Evolutionary conservation across 1,140 invertebrate genomes (phyloP).

Genomic region (Condylostylus longicornis): DNA sequence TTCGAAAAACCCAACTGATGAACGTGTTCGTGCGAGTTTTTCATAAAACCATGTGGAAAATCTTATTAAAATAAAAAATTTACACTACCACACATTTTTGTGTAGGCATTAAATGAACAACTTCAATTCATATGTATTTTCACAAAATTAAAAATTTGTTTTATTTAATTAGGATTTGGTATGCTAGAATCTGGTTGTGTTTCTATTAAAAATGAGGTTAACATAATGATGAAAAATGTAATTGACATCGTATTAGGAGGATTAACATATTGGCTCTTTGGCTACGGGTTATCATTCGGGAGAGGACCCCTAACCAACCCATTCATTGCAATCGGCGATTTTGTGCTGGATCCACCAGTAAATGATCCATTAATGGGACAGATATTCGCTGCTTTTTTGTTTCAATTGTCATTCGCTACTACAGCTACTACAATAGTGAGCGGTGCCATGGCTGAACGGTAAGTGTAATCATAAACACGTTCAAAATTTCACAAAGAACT

Average conservation of each 20-base stretch:
- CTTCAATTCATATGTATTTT: too few species aligned
- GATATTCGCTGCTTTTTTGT: conserved; percentile 67
- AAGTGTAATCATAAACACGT: conserved; percentile 8
- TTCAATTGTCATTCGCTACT: conserved; percentile 79
- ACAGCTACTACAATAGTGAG: conserved; percentile 84
- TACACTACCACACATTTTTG: too few species aligned
- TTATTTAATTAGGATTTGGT: conserved; percentile 54
- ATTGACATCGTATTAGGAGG: conserved; percentile 83
- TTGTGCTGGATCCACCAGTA: conserved; percentile 49
- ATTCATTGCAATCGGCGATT: conserved; percentile 57
- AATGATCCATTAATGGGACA: conserved; percentile 57
- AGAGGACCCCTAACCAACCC: conserved; percentile 50
- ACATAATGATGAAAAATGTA: conserved; percentile 96
- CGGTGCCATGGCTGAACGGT: conserved; percentile 81
- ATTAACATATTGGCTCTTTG: conserved; percentile 83
- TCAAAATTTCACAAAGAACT: too few species aligned
- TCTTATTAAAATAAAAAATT: too few species aligned
- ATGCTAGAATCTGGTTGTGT: conserved; percentile 86
- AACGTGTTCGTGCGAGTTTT: too few species aligned
- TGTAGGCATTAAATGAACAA: too few species aligned
- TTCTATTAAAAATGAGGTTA: conserved; percentile 85
- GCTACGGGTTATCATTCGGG: conserved; percentile 84
- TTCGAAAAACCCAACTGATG: too few species aligned
- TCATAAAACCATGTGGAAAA: too few species aligned
- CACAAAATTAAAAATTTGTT: background rate